Percentiles rank a stretch among this genome's conserved stretches.
Conservation (phyloP, 2,113 vertebrate genomes). For the Cranoglanis bouderius region DNA sequence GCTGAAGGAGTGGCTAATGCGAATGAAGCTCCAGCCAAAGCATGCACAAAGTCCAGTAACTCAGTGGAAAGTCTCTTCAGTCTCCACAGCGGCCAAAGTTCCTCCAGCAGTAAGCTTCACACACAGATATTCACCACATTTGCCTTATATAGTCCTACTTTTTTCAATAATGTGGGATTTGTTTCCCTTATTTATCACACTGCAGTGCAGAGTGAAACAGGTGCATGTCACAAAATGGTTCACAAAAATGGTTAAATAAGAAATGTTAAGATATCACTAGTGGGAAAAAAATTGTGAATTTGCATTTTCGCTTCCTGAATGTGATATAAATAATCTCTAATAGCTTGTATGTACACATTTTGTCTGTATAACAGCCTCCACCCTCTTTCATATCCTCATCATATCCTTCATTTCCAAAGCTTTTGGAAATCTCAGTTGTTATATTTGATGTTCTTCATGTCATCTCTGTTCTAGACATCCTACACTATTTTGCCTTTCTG, state of each 20-base stretch:
- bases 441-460: background rate
- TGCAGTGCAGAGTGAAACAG: background rate
- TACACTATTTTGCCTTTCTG: background rate
- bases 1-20: slow-evolving; percentile 65
- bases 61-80: slow-evolving; percentile 90
- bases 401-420: too few relatives aligned
- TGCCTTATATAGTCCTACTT: too few relatives aligned
- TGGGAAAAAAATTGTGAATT: too few relatives aligned
- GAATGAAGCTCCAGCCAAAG: slow-evolving; percentile 65
- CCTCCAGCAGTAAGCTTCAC: slow-evolving; percentile 87
- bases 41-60: slow-evolving; percentile 72
- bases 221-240: background rate
- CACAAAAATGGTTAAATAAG: too few relatives aligned
- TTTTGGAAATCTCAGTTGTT: too few relatives aligned
- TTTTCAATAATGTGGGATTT: background rate
- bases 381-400: background rate
- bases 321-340: background rate
- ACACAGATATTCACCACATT: background rate
- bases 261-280: too few relatives aligned
- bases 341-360: background rate
- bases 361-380: background rate
- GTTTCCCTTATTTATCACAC: background rate
- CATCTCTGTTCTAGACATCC: background rate
- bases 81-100: slow-evolving; percentile 82
- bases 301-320: background rate